Conservation (phyloP, 2,797 vertebrate species). For the Lutjanus argentimaculatus region DNA sequence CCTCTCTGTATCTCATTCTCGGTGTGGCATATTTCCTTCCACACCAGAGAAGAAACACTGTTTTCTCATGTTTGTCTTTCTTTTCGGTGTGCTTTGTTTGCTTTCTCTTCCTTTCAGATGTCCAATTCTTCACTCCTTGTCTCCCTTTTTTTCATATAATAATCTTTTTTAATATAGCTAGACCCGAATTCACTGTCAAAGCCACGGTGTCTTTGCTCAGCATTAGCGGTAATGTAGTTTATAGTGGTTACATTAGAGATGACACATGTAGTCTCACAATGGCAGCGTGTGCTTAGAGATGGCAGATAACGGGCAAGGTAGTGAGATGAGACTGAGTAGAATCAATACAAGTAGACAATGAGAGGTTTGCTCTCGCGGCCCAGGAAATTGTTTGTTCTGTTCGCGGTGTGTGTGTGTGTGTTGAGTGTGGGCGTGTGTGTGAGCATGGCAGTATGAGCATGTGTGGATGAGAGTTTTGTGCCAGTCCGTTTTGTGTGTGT, state of each 20-base stretch:
- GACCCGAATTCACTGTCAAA: conserved; percentile 50
- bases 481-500: conserved; percentile 41
- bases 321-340: conserved; percentile 75
- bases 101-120: conserved; percentile 67
- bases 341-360: conserved; percentile 86
- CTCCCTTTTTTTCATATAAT: conserved; percentile 44
- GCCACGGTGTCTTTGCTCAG: conserved; percentile 47
- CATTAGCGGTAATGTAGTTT: conserved; percentile 70
- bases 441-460: conserved; percentile 63
- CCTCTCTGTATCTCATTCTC: conserved; percentile 56
- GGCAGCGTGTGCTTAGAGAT: conserved; percentile 67
- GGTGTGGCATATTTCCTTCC: conserved; percentile 65
- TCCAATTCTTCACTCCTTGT: conserved; percentile 42
- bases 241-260: conserved; percentile 67
- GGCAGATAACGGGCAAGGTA: conserved; percentile 78
- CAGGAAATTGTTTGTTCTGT: conserved; percentile 87
- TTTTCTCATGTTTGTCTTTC: conserved; percentile 56
- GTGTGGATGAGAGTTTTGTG: conserved; percentile 56
- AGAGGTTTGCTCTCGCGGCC: conserved; percentile 76
- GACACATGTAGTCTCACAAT: conserved; percentile 69
- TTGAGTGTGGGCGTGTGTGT: conserved; percentile 40
- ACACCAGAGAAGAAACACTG: conserved; percentile 33
- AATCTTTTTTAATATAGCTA: conserved; percentile 70
- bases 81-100: conserved; percentile 59
- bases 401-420: conserved; percentile 41